Evolutionary conservation across 2,113 vertebrate species (phyloP), one percentile per base, ranked within the genome.

Genomic region (Leucopternis melanops): DNA sequence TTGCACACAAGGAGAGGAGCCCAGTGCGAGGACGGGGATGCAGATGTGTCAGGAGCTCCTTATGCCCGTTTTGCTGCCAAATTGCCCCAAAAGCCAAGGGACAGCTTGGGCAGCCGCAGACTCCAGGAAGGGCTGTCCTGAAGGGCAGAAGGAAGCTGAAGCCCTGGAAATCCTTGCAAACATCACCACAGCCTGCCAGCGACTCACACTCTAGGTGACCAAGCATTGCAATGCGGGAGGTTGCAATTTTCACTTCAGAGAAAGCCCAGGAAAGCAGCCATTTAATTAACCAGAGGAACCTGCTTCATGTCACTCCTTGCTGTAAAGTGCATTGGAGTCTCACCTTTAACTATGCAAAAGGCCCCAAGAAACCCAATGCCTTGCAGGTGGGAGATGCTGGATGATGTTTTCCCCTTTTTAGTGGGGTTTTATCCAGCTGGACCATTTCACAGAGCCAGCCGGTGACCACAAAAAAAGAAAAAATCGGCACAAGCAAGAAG

Each of bases 181-280:
- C 22, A 21, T 50, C 50, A 54, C 22, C 12, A 3, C 59, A 45
- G 36, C 59, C 45, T 2, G 3, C 21, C 62, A 57, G 55, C 0
- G 0, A 22, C 27, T 84, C 0, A 0, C 45, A 25, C 55, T 1
- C 0, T 6, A 6, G 44, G n/a, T 73, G 58, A 58, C 5, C 0
- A 0, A 61, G 49, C 16, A 2, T 1, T 31, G 29, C 59, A 40
- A 11, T 2, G 32, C 10, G 11, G 52, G n/a, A 25, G 45, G 75
- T 23, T 65, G 71, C 44, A 65, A 23, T 65, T 86, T 77, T 40
- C 62, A 22, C 58, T 65, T 25, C 52, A 65, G 79, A 72, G 36
- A 38, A 55, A 82, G 55, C n/a, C 38, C 61, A 38, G 66, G 61
- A 90, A 90, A 92, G 71, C 57, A 88, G 58, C 25, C 18, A 5